Evolutionary conservation across 2,888 invertebrate genomes (phyloP), one percentile per base, ranked within the genome.

Genomic region (Cistogaster globosa): DNA sequence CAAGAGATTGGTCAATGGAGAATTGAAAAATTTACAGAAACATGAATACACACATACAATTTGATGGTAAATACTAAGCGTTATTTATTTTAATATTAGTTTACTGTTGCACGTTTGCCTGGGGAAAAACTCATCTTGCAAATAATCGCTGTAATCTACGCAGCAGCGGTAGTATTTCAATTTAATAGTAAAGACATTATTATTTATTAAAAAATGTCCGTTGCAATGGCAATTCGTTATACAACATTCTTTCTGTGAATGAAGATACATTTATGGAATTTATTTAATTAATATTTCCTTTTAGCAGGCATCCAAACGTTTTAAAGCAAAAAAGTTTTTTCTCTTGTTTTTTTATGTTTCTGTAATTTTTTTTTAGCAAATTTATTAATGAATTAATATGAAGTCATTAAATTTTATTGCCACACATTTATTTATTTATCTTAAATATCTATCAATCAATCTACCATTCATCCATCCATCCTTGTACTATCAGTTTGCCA

Each of bases 351-450:
- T 57, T 20, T 2, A 55, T 32, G 18, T 45, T 57, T 57, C 8
- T 3, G 7, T 62, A 22, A 11, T 45, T 75, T 55, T 26, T n/a
- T 8, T 60, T 68, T 22, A 38, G 18, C 26, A 62, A 69, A 57
- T 69, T 71, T 71, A 71, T 63, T 71, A 76, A 76, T 42, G 26
- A 82, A 74, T 81, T 81, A 74, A 45, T 69, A 53, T 45, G 60
- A 82, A 81, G 63, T 82, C 82, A 75, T 82, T 85, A 75, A 74
- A 75, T 45, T 18, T 5, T 85, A 78, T 78, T 82, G 75, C 77
- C 63, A 48, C 74, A 69, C 18, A 63, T 51, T 69, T 36, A 51
- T 55, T 22, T 62, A 77, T 58, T 22, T 26, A 32, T 60, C n/a
- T 26, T 53, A 38, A 8, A 48, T 16, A 65, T 53, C 26, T n/a